These are phyloP conservation scores for Onychorhynchus coronatus DNA, from an alignment of 2,113 vertebrate genomes.

Conservation along the genomic window DNA sequence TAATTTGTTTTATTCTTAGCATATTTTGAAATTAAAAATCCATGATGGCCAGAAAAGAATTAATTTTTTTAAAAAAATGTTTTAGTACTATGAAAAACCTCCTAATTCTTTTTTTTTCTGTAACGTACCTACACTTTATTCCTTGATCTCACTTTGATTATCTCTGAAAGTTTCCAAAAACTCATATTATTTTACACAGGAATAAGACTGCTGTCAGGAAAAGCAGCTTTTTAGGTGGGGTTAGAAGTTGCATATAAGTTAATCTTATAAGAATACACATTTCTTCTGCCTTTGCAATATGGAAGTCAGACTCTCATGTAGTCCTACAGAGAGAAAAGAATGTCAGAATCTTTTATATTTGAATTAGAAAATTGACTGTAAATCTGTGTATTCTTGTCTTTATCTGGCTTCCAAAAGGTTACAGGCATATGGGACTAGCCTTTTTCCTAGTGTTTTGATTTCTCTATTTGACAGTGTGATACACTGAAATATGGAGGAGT, in stretches of 20 bases:
- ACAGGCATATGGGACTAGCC: background rate
- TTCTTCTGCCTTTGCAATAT: background rate
- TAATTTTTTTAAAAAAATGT: background rate
- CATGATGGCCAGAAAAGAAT: background rate
- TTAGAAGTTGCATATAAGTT: background rate
- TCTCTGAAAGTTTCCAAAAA: background rate
- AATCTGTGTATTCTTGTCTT: background rate
- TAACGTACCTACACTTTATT: background rate
- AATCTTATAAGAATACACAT: background rate
- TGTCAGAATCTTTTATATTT: background rate
- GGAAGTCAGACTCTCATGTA: background rate
- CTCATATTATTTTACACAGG: background rate
- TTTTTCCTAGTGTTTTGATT: background rate
- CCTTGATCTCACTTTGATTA: background rate
- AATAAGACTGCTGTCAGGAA: background rate
- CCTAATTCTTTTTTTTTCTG: background rate
- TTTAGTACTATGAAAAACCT: background rate
- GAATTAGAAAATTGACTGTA: background rate
- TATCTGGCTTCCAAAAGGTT: background rate
- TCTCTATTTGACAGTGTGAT: background rate
- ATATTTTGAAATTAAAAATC: background rate
- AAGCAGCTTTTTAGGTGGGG: background rate
- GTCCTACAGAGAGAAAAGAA: background rate
- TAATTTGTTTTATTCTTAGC: background rate
- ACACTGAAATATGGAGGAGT: accelerated